These are phyloP conservation scores for Ptychochromis oligacanthus DNA, from an alignment of 2,113 vertebrate genomes.

Conservation along the genomic window DNA sequence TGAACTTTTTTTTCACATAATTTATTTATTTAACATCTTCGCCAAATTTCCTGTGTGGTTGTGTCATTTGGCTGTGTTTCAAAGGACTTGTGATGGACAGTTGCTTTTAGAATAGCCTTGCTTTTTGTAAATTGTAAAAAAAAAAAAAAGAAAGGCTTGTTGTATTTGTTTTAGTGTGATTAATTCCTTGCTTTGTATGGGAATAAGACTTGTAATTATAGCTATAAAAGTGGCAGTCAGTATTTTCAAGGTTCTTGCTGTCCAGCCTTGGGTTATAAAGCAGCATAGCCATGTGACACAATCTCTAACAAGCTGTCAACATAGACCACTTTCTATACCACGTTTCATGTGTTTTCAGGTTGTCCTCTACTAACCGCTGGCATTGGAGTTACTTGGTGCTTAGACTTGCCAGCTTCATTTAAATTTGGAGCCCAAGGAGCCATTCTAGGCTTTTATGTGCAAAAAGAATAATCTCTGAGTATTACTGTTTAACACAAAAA, in stretches of 20 bases:
- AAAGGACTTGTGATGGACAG: too few relatives aligned
- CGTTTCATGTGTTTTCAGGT: conserved; percentile 35
- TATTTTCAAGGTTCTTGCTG: conserved; percentile 29
- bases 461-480: conserved; percentile 42
- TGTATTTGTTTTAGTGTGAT: too few relatives aligned
- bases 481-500: conserved; percentile 51
- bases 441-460: conserved; percentile 39
- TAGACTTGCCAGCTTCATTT: conserved; percentile 41
- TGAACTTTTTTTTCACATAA: too few relatives aligned
- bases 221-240: background rate
- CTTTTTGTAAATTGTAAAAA: too few relatives aligned
- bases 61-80: too few relatives aligned
- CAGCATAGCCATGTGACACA: conserved; percentile 16
- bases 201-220: background rate
- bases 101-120: too few relatives aligned
- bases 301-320: conserved; percentile 38
- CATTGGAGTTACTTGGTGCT: conserved; percentile 24
- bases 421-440: conserved; percentile 42
- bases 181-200: background rate
- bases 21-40: too few relatives aligned
- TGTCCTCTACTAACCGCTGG: conserved; percentile 16
- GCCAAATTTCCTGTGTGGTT: too few relatives aligned
- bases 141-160: too few relatives aligned
- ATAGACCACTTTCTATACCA: conserved; percentile 36
- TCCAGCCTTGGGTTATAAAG: conserved; percentile 15